These are phyloP conservation scores for Penaeus indicus DNA, from an alignment of 1,140 invertebrate species.

Conservation along the genomic window DNA sequence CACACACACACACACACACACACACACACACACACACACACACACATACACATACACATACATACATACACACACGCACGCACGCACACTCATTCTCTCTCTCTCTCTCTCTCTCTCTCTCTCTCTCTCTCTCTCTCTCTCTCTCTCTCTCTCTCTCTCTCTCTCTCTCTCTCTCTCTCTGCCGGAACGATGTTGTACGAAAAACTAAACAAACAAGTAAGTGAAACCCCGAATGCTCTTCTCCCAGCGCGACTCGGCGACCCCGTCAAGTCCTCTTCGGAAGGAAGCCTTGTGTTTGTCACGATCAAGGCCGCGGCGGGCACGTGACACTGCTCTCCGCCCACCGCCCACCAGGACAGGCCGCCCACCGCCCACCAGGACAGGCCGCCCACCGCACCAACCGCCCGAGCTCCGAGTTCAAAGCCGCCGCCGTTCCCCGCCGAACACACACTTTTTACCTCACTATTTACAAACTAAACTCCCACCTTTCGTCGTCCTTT, in stretches of 20 bases:
- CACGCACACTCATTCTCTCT: background rate
- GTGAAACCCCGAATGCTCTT: too few relatives aligned
- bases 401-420: slow-evolving; percentile 5
- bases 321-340: too few relatives aligned
- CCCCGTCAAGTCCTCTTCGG: too few relatives aligned
- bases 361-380: background rate
- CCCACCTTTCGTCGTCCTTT: slow-evolving; percentile 42
- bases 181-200: too few relatives aligned
- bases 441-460: slow-evolving; percentile 39
- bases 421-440: slow-evolving; percentile 11
- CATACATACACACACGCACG: background rate
- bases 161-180: too few relatives aligned
- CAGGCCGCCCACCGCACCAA: background rate
- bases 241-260: too few relatives aligned
- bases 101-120: too few relatives aligned
- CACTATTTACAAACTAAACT: slow-evolving; percentile 54
- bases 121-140: too few relatives aligned
- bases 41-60: background rate
- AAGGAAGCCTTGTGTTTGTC: too few relatives aligned
- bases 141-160: too few relatives aligned
- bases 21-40: background rate
- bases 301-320: too few relatives aligned
- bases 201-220: too few relatives aligned
- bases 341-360: background rate
- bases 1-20: slow-evolving; percentile 4